A percentile compares a stretch with the other conserved stretches of the same genome.
phyloP scores from a whole-genome alignment of 2,888 invertebrate species.

The Actias luna region DNA sequence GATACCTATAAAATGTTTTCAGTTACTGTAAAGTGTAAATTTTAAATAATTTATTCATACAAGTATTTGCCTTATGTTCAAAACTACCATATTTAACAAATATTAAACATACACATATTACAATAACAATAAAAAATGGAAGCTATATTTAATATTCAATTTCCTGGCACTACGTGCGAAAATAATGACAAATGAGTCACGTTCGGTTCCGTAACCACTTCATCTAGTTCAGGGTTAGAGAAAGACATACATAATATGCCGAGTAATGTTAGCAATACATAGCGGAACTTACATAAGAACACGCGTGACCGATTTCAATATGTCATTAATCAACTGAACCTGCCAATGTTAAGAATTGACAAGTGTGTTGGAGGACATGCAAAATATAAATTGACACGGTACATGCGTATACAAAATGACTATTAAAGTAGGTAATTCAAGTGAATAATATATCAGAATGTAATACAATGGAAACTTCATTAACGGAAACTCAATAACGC shows the following conservation, averaged over 20 bases:
- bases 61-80: too few species aligned
- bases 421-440: background rate
- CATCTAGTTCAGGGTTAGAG: slow-evolving; percentile 20
- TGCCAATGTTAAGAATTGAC: background rate
- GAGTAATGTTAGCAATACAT: slow-evolving; percentile 18
- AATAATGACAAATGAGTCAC: slow-evolving; percentile 18
- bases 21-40: too few species aligned
- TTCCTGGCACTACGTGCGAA: slow-evolving; percentile 15
- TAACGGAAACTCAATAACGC: too few species aligned
- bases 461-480: too few species aligned
- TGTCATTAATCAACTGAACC: background rate
- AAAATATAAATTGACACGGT: background rate
- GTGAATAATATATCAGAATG: background rate
- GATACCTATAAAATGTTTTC: too few species aligned
- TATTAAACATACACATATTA: background rate
- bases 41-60: too few species aligned
- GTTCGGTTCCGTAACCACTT: slow-evolving; percentile 28
- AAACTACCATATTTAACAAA: too few species aligned
- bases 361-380: background rate
- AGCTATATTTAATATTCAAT: slow-evolving; percentile 12
- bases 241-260: slow-evolving; percentile 18
- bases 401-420: background rate
- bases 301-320: slow-evolving; percentile 10
- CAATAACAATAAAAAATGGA: background rate
- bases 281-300: slow-evolving; percentile 23